Percentiles rank a stretch among this genome's conserved stretches.
These are phyloP conservation scores for Rhodeus uyekii DNA, from an alignment of 2,797 vertebrate species.

Conservation along the genomic window DNA sequence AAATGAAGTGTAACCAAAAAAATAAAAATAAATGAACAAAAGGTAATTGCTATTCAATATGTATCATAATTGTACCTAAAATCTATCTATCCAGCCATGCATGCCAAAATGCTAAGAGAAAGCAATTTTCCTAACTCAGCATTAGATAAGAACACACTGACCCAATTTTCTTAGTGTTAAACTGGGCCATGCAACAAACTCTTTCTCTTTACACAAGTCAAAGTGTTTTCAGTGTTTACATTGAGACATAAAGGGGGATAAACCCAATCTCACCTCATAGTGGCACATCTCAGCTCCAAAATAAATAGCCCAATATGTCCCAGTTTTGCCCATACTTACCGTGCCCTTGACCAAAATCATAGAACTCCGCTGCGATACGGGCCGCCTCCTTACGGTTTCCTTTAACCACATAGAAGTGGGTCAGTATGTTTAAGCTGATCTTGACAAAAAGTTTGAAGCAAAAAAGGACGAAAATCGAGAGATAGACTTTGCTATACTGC, in stretches of 20 bases:
- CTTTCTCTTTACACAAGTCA: neutral
- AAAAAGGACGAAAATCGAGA: constrained; percentile 87
- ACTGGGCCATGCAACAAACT: neutral
- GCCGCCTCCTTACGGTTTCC: constrained; percentile 88
- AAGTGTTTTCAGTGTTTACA: neutral
- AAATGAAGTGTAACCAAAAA: neutral
- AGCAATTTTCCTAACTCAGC: neutral
- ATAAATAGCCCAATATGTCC: neutral
- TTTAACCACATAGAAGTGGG: constrained; percentile 89
- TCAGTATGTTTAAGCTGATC: constrained; percentile 88
- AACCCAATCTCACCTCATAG: neutral
- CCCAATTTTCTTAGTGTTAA: neutral
- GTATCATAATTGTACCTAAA: neutral
- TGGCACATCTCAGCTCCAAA: neutral
- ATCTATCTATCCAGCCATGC: neutral
- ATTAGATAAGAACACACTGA: constrained; percentile 1
- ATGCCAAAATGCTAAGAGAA: neutral
- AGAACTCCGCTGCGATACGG: constrained; percentile 87
- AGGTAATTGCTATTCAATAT: neutral
- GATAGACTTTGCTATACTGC: constrained; percentile 85
- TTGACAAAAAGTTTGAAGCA: constrained; percentile 90
- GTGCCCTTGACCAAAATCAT: constrained; percentile 84
- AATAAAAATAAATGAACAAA: neutral
- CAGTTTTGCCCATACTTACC: constrained; percentile 70
- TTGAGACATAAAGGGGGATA: neutral